phyloP scores from a whole-genome alignment of 2,888 invertebrate genomes.

The Melanotus villosus region DNA sequence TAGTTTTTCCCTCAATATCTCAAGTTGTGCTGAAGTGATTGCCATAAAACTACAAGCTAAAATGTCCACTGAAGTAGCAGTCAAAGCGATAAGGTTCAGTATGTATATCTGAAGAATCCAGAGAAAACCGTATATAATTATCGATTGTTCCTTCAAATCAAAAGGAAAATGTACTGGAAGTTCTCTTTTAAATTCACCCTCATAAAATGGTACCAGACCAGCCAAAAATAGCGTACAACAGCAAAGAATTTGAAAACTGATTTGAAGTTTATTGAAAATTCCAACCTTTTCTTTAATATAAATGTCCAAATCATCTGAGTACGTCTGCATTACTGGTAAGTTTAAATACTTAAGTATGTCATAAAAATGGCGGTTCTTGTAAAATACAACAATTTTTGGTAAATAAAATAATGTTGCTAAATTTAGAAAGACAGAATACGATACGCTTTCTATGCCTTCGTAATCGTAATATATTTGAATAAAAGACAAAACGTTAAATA shows the following conservation, averaged over 20 bases:
- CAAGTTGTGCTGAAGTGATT: too few relatives aligned
- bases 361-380: neutral
- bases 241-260: neutral
- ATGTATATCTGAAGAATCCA: neutral
- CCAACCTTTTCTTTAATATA: neutral
- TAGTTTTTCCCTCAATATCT: too few relatives aligned
- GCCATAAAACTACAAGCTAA: too few relatives aligned
- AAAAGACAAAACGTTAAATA: too few relatives aligned
- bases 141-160: neutral
- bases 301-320: neutral
- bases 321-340: neutral
- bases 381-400: neutral
- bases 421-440: too few relatives aligned
- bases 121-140: neutral
- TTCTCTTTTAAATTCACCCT: neutral
- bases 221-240: neutral
- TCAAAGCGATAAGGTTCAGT: neutral
- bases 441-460: too few relatives aligned
- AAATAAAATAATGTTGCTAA: neutral
- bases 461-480: too few relatives aligned
- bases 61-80: neutral
- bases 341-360: neutral
- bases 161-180: neutral
- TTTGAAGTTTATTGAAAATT: neutral
- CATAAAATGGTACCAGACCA: neutral